Evolutionary conservation across 2,888 invertebrate species (phyloP), one percentile per base, ranked within the genome.

Genomic region (Rhopalosiphum nymphaeae): DNA sequence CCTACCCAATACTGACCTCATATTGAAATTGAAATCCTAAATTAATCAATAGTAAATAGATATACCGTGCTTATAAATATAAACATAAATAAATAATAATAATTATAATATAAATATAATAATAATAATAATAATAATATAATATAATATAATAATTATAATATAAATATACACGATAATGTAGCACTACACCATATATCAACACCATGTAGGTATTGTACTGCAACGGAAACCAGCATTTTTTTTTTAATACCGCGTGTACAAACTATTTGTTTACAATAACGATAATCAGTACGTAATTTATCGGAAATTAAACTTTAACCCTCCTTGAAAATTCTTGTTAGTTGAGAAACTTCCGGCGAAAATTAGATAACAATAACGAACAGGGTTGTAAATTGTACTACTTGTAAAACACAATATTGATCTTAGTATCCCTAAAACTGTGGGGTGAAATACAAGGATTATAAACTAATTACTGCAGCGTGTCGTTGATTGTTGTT

Each of bases 401-500:
- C 44, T 26, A 61, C 49, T 87, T 21, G n/a, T 88, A 88, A 21
- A 88, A 53, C 53, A n/a, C 46, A 67, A 57, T 89, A 44, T 57
- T 36, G 36, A 78, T 78, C 21, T 46, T 89, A 56, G 7, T 89
- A 57, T 7, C 42, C 56, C 56, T 89, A 21, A 53, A 42, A 78
- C 78, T 36, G 36, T 29, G 49, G 90, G 90, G 46, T 90, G 49
- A n/a, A 49, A 13, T 57, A 44, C 44, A 87, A n/a, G 49, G 61
- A 49, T 67, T 90, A 90, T 49, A 90, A 90, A 67, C 90, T 49
- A 67, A 90, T 90, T 90, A 90, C 67, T 11, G n/a, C 26, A 11
- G 56, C 7, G 86, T 26, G 46, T 36, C 42, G 56, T 25, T 46
- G 46, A 11, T 25, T 11, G 90, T 90, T 90, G 36, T 46, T 67